phyloP scores from a whole-genome alignment of 2,888 invertebrate species.

The Sthenelais limicola region DNA sequence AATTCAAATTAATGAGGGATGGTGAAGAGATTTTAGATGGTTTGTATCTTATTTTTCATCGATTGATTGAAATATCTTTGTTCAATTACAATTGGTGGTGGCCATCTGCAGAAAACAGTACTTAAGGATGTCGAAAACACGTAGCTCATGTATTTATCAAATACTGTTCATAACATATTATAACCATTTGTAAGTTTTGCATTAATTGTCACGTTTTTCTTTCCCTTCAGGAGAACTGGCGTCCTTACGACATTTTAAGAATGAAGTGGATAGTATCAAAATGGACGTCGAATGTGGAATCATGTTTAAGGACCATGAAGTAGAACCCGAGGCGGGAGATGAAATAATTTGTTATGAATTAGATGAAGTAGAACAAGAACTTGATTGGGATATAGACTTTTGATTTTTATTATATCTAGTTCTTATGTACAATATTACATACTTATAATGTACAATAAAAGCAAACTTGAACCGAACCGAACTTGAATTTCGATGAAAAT shows the following conservation, averaged over 20 bases:
- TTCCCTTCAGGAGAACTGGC: constrained; percentile 77
- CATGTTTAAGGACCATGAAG: constrained; percentile 78
- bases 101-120: no score
- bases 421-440: no score
- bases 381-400: constrained; percentile 83
- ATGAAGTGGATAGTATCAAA: constrained; percentile 87
- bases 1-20: constrained; percentile 81
- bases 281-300: constrained; percentile 92
- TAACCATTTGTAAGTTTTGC: neutral
- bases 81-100: no score
- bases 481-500: constrained; percentile 7
- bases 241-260: constrained; percentile 91
- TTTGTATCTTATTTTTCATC: constrained; percentile 71
- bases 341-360: constrained; percentile 83
- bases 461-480: no score
- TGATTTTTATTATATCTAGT: no score
- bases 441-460: no score
- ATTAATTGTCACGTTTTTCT: neutral
- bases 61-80: no score
- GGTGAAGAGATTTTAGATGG: constrained; percentile 80
- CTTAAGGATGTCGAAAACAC: no score
- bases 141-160: neutral
- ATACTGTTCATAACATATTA: neutral
- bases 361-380: constrained; percentile 78
- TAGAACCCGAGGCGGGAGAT: constrained; percentile 84